Base-by-base conservation (phyloP, 2,797 vertebrate species). In the Oophaga sylvatica region DNA sequence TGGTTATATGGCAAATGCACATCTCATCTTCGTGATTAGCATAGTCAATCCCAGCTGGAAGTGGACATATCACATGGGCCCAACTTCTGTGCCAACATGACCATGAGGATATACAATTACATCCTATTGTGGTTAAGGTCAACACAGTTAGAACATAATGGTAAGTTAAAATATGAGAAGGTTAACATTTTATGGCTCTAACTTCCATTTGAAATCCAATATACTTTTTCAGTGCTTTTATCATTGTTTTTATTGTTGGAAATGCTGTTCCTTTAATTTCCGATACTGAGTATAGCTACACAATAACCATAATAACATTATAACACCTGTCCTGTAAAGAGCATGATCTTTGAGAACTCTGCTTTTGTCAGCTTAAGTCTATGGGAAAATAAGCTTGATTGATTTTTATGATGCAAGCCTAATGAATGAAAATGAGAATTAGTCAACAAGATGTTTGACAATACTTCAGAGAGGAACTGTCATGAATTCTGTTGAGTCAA, bases 381-480 rank as follows among this genome's bases (percentile, higher is more conserved):
- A 80, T 60, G 71, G 22, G 80, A 88, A 81, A 73, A 88, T 79
- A 79, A 80, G 63, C 76, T 75, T 84, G 87, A 84, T 88, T 88
- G 87, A 88, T 88, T 88, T 87, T 88, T 88, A 88, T 84, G 82
- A 80, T 79, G 31, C 81, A 60, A 84, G 67, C 53, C 80, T 88
- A 88, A 88, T 88, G 76, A 88, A 80, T 82, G 76, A 80, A 88
- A 80, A 63, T 88, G 41, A 80, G 76, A 88, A 84, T 88, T 88
- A 84, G 87, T 88, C 87, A 88, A 80, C 87, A 84, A 88, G 75
- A 65, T 84, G 76, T 84, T 88, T 84, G 87, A 88, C 82, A 88
- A 84, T 88, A 78, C 87, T 71, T 88, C 83, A 79, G 87, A 87
- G 87, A 84, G 63, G 62, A 87, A 87, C 70, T 80, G 67, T 59